A percentile compares a stretch with the other conserved stretches of the same genome.
These are phyloP conservation scores for Sarcophaga rosellei DNA, from an alignment of 2,888 invertebrate genomes.

Conservation along the genomic window DNA sequence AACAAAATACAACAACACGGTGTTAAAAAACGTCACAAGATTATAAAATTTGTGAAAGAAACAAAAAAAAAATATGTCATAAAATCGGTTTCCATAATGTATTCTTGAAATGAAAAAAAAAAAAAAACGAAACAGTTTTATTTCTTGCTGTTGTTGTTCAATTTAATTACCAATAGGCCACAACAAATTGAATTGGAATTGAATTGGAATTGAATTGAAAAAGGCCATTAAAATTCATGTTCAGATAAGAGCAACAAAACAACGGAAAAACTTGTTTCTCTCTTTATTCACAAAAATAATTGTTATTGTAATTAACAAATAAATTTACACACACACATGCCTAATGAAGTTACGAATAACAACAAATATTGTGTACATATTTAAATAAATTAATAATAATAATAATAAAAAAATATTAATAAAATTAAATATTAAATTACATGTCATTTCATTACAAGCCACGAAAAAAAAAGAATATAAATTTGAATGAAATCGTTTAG, in stretches of 20 bases:
- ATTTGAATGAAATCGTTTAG: no score
- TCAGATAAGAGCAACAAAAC: slow-evolving; percentile 6
- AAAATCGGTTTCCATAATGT: not conserved
- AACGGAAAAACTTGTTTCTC: not conserved
- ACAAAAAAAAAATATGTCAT: not conserved
- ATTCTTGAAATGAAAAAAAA: not conserved
- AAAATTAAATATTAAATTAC: no score
- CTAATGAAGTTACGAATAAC: no score
- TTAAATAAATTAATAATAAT: no score
- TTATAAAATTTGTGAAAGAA: not conserved
- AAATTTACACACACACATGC: not conserved
- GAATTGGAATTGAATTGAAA: slow-evolving; percentile 9
- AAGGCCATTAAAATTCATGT: slow-evolving; percentile 24
- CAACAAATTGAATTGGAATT: slow-evolving; percentile 18
- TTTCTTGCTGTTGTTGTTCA: not conserved
- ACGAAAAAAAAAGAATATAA: no score
- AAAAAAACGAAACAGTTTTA: not conserved
- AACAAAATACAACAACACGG: not conserved
- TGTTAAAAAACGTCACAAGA: not conserved
- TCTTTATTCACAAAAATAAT: no score
- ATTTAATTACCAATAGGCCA: slow-evolving; percentile 18
- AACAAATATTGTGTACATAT: no score
- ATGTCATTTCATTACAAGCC: no score
- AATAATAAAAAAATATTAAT: no score
- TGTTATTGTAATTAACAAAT: slow-evolving; percentile 3